phyloP scores from a whole-genome alignment of 2,797 vertebrate genomes.

The Limosa lapponica region DNA sequence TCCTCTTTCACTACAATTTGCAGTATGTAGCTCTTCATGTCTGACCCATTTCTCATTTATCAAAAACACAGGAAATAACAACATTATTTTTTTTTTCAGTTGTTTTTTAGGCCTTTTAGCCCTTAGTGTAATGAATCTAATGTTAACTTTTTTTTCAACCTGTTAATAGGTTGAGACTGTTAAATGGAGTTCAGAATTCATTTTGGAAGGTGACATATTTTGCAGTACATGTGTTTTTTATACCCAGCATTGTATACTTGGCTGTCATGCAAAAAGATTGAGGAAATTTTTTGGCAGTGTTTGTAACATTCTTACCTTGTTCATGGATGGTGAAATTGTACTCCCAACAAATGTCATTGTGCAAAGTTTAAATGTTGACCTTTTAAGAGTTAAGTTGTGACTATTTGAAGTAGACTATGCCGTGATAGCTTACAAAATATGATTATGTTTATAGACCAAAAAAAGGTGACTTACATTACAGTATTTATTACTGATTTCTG shows the following conservation, averaged over 20 bases:
- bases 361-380: slow-evolving; percentile 1
- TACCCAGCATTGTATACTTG: background rate
- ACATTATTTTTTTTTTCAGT: slow-evolving; percentile 4
- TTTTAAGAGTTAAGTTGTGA: background rate
- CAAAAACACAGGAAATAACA: slow-evolving; percentile 14
- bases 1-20: slow-evolving; percentile 8
- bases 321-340: background rate
- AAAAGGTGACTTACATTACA: background rate
- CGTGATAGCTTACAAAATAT: background rate
- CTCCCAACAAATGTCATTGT: background rate
- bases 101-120: slow-evolving; percentile 3
- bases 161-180: background rate
- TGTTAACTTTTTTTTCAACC: background rate
- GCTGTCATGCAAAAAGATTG: background rate
- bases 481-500: background rate
- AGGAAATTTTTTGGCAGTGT: background rate
- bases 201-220: slow-evolving; percentile 18
- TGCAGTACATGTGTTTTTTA: background rate
- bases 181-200: slow-evolving; percentile 31
- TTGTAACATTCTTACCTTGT: background rate
- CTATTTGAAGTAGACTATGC: background rate
- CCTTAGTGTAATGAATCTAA: background rate
- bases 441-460: background rate
- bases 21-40: background rate
- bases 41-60: background rate